Evolutionary conservation across 2,888 invertebrate species (phyloP).

Genomic region (Gisinianus flammeolus): DNA sequence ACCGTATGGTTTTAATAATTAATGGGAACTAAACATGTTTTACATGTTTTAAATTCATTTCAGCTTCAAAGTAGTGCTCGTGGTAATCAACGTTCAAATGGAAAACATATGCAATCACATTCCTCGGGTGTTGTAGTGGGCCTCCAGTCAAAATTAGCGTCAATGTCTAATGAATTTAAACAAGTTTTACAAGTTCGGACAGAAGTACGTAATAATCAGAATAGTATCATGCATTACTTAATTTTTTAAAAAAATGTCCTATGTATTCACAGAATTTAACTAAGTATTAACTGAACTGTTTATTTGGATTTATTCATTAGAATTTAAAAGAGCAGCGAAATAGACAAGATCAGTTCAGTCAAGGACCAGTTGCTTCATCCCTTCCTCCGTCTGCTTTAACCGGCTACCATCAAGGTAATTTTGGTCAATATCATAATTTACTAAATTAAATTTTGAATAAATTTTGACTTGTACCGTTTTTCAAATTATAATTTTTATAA

Average conservation of each 20-base stretch:
- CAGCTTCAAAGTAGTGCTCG: constrained; percentile 54
- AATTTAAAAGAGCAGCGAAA: constrained; percentile 95
- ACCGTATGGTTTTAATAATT: too few relatives aligned
- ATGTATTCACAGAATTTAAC: neutral
- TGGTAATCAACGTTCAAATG: constrained; percentile 63
- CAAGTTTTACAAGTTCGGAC: constrained; percentile 96
- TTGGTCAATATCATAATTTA: neutral
- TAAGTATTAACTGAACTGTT: too few relatives aligned
- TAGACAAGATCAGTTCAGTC: constrained; percentile 89
- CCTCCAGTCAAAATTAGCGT: constrained; percentile 90
- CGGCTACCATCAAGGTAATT: constrained; percentile 63
- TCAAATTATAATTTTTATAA: too few relatives aligned
- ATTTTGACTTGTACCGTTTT: too few relatives aligned
- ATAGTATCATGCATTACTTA: neutral
- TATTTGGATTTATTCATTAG: constrained; percentile 61
- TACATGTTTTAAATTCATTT: constrained; percentile 1
- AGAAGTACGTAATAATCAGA: constrained; percentile 76
- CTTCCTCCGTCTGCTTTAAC: constrained; percentile 70
- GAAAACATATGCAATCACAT: constrained; percentile 85
- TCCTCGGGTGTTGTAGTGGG: constrained; percentile 92
- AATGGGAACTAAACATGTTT: too few relatives aligned
- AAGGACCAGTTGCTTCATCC: constrained; percentile 69
- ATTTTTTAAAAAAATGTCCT: neutral
- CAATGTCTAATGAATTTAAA: constrained; percentile 97
- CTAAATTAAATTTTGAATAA: too few relatives aligned